phyloP scores from a whole-genome alignment of 2,113 vertebrate species.

The Eubucco bourcierii region DNA sequence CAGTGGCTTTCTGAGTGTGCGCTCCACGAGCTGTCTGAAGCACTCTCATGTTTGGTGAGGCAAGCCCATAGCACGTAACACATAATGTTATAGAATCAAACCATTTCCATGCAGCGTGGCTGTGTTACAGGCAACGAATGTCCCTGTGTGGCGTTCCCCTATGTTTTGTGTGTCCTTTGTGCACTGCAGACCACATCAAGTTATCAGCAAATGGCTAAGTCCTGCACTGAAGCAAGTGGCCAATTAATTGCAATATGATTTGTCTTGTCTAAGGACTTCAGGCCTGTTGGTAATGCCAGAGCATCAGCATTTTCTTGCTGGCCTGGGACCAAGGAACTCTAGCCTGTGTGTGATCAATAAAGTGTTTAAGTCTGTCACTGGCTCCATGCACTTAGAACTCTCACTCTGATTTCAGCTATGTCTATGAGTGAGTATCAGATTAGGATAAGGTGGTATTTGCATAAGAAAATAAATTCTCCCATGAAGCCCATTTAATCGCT shows the following conservation, averaged over 20 bases:
- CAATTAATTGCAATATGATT: neutral
- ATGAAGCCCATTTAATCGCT: neutral
- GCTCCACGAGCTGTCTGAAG: neutral
- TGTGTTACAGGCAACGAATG: neutral
- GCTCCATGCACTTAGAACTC: neutral
- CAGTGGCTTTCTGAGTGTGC: fast-evolving
- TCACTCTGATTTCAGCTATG: neutral
- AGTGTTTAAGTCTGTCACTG: neutral
- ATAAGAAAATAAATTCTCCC: neutral
- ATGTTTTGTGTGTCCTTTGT: neutral
- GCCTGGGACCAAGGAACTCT: neutral
- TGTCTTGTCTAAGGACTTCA: neutral
- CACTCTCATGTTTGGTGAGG: neutral
- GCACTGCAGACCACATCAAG: neutral
- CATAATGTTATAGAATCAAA: neutral
- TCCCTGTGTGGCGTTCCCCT: neutral
- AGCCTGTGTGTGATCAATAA: neutral
- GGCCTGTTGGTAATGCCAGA: neutral
- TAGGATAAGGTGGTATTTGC: neutral
- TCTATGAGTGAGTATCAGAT: neutral
- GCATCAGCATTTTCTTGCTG: neutral
- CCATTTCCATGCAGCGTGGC: neutral
- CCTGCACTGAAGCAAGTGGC: neutral
- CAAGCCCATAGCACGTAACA: neutral
- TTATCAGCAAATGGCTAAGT: neutral